Percentiles rank a stretch among this genome's conserved stretches.
Conservation (phyloP, 2,888 invertebrate genomes). For the Cryptocephalus moraei region DNA sequence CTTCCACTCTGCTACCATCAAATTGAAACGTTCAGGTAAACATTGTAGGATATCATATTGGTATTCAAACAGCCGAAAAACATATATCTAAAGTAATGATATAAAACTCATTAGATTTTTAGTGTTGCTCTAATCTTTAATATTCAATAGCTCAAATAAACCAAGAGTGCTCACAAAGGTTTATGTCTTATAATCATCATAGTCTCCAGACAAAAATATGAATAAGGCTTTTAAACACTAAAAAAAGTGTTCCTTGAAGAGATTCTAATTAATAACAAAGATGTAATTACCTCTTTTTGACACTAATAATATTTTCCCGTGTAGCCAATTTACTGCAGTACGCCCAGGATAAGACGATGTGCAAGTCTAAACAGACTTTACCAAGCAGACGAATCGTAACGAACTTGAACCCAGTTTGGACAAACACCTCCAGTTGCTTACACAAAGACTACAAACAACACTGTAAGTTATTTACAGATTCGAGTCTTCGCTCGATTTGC, state of each 20-base stretch:
- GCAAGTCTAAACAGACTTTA: slow-evolving; percentile 8
- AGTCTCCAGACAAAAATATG: too few relatives aligned
- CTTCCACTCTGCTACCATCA: slow-evolving; percentile 8
- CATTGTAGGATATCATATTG: too few relatives aligned
- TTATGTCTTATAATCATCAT: too few relatives aligned
- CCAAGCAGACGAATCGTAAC: slow-evolving; percentile 8
- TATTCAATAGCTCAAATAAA: too few relatives aligned
- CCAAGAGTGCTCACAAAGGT: too few relatives aligned
- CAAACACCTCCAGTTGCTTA: slow-evolving; percentile 11
- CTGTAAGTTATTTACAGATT: slow-evolving; percentile 8
- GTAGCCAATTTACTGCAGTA: slow-evolving; percentile 19
- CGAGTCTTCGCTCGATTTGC: slow-evolving; percentile 7
- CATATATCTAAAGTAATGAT: too few relatives aligned
- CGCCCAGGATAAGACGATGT: slow-evolving; percentile 16
- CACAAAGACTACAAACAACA: slow-evolving; percentile 2
- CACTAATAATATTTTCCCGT: slow-evolving; percentile 8
- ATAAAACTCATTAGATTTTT: too few relatives aligned
- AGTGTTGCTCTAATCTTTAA: too few relatives aligned
- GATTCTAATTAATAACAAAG: not conserved
- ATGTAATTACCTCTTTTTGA: not conserved
- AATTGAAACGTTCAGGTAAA: slow-evolving; percentile 21
- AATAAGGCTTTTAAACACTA: too few relatives aligned
- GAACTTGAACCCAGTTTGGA: slow-evolving; percentile 8
- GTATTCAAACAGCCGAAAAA: too few relatives aligned
- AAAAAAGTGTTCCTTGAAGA: too few relatives aligned